A percentile compares a stretch with the other conserved stretches of the same genome.
These are phyloP conservation scores for Brachionus rotundiformis DNA, from an alignment of 1,140 invertebrate species.

Conservation along the genomic window DNA sequence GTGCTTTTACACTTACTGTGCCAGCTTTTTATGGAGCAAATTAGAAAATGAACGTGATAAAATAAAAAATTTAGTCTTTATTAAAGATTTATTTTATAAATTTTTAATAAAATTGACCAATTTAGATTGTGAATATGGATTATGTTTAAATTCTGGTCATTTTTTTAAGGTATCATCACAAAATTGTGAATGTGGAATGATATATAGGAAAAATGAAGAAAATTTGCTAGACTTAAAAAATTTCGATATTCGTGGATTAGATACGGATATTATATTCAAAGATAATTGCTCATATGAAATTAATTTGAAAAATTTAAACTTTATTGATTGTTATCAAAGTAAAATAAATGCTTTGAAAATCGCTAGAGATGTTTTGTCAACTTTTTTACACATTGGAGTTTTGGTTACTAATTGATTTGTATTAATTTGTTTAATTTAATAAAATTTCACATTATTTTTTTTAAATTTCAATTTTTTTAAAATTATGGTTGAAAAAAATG, in stretches of 20 bases:
- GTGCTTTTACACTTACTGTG: constrained; percentile 32
- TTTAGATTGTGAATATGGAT: neutral
- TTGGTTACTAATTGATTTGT: constrained; percentile 6
- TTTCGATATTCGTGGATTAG: neutral
- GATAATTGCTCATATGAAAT: neutral
- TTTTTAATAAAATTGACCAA: constrained; percentile 13
- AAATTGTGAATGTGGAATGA: constrained; percentile 19
- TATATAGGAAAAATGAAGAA: neutral
- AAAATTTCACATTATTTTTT: no score
- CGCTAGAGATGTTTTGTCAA: constrained; percentile 26
- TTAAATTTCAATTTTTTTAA: no score
- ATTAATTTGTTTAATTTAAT: no score
- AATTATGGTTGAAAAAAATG: no score
- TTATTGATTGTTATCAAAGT: constrained; percentile 34
- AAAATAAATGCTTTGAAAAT: constrained; percentile 1
- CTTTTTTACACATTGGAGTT: constrained; percentile 18
- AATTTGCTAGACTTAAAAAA: neutral
- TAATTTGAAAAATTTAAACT: constrained; percentile 11
- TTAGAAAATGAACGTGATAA: neutral
- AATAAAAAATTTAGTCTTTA: neutral
- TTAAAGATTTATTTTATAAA: neutral
- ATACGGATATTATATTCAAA: neutral
- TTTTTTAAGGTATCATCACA: no score
- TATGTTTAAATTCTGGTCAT: neutral
- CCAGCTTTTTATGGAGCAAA: neutral